Evolutionary conservation across 2,797 vertebrate genomes (phyloP), one percentile per base, ranked within the genome.

Genomic region (Micrastur ruficollis): DNA sequence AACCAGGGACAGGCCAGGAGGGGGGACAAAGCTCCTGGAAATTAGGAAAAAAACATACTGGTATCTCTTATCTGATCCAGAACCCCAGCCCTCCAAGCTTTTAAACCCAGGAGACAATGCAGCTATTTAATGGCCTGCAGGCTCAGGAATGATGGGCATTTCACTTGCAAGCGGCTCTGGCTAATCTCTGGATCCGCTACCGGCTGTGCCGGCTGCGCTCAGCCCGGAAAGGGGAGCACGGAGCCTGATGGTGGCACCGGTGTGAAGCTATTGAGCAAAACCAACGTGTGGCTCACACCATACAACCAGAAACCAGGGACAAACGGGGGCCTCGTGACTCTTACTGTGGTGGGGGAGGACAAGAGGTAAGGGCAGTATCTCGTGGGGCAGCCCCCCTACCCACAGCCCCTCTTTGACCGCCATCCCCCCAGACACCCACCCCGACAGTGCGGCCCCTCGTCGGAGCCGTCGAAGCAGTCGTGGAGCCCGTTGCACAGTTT

Each of bases 401-500:
- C 4, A 0, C 44, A 55, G 42, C 31, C 38, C 83, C 32, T 9
- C 36, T 5, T 0, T 18, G 56, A 4, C 34, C 21, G 0, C 20
- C 22, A 4, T 6, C 5, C 14, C 53, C 46, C 23, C 13, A 9
- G 8, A 4, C 22, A 74, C 97, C 86, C 98, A 99, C 99, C 99
- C 98, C 98, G 98, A 94, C 99, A 99, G 96, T 99, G 99, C 3
- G 99, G 92, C 1, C 99, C 99, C 97, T 99, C 99, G 2, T 99
- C 99, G 2, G 99, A 99, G 87, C 99, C 99, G 0, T 99, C 99
- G 0, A 97, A 74, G 96, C 99, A 99, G 98, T 99, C 99, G 0
- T 98, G 98, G 65, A 98, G 95, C 6, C 99, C 99, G 0, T 99
- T 98, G 90, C 99, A 99, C 74, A 99, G 90, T 83, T 98, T 99